Evolutionary conservation across 2,113 vertebrate genomes (phyloP).

Genomic region (Alligator sinensis): DNA sequence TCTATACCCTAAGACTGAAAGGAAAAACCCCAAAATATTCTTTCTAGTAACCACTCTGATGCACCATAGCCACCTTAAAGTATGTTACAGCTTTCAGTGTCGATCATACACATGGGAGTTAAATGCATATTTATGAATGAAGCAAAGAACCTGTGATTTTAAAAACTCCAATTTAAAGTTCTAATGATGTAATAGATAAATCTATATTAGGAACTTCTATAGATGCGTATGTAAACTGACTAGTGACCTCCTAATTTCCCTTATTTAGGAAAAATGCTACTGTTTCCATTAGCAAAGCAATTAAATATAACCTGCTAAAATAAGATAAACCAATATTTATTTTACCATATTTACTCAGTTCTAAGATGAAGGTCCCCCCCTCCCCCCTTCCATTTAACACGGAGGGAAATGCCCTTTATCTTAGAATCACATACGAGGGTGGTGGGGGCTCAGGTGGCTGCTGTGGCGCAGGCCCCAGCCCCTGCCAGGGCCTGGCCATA

Average conservation of each 20-base stretch:
- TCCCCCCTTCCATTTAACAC: too few relatives aligned
- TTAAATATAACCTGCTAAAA: neutral
- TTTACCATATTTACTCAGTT: too few relatives aligned
- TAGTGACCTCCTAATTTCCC: neutral
- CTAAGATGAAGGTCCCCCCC: too few relatives aligned
- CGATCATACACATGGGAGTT: neutral
- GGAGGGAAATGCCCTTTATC: too few relatives aligned
- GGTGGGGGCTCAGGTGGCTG: too few relatives aligned
- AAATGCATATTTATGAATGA: slow-evolving; percentile 2
- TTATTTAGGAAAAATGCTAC: neutral
- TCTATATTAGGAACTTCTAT: neutral
- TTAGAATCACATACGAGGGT: too few relatives aligned
- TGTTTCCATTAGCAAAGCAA: neutral
- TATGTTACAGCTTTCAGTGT: neutral
- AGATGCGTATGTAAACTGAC: neutral
- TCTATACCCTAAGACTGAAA: slow-evolving; percentile 15
- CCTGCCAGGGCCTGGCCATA: too few relatives aligned
- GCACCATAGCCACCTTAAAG: neutral
- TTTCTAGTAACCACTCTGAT: neutral
- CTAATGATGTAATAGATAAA: neutral
- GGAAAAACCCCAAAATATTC: neutral
- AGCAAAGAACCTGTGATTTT: neutral
- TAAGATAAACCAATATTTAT: neutral
- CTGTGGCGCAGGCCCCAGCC: too few relatives aligned
- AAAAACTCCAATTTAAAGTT: neutral